Evolutionary conservation across 2,888 invertebrate genomes (phyloP).

Genomic region (Diaphora mendica): DNA sequence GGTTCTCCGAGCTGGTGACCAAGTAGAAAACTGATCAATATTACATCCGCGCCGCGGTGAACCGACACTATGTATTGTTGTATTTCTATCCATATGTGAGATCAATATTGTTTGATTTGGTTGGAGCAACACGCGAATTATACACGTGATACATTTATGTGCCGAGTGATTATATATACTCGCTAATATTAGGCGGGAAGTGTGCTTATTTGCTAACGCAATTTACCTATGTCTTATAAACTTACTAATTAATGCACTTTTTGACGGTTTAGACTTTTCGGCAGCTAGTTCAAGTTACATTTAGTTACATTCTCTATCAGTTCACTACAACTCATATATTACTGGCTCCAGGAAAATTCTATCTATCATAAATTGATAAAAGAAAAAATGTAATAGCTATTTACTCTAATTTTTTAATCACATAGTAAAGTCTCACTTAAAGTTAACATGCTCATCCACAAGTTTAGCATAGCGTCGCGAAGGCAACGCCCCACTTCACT

Average conservation of each 20-base stretch:
- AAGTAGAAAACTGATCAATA: not conserved
- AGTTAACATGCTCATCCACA: conserved; percentile 43
- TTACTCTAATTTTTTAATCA: conserved; percentile 35
- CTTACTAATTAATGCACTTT: too few relatives aligned
- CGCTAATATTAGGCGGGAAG: too few relatives aligned
- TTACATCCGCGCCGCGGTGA: not conserved
- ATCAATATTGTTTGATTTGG: not conserved
- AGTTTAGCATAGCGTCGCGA: conserved; percentile 44
- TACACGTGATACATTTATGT: not conserved
- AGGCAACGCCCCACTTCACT: conserved; percentile 48
- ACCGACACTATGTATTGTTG: not conserved
- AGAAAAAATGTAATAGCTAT: not conserved
- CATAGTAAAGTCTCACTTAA: conserved; percentile 36
- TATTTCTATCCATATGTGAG: not conserved
- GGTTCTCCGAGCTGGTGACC: not conserved
- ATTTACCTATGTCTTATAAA: too few relatives aligned
- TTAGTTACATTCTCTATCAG: too few relatives aligned
- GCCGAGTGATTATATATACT: too few relatives aligned
- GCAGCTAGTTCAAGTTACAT: too few relatives aligned
- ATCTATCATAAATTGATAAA: too few relatives aligned
- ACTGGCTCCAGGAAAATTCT: too few relatives aligned
- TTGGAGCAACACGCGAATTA: not conserved
- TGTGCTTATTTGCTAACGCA: too few relatives aligned
- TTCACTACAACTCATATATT: too few relatives aligned
- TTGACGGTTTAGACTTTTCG: too few relatives aligned